Evolutionary conservation across 2,113 vertebrate species (phyloP), one percentile per base, ranked within the genome.

Genomic region (Nerophis lumbriciformis): DNA sequence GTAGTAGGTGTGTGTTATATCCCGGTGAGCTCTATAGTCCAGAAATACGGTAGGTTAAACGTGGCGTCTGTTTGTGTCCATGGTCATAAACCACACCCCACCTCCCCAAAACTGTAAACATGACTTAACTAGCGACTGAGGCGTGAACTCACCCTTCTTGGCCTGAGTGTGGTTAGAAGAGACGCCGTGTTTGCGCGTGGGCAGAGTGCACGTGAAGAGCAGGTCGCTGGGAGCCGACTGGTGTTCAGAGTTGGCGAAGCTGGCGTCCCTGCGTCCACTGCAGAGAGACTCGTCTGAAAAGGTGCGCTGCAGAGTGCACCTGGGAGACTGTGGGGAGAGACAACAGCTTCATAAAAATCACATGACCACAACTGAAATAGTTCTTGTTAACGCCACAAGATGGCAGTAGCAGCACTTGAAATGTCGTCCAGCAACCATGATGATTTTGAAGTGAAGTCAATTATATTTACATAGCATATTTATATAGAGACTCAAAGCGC

Each of bases 261-360:
- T 83, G 56, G 92, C 66, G 1, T 94, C 93, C 48, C 93, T 85
- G 38, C 93, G 90, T 4, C 94, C 94, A 0, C 94, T 92, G 85
- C 94, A 95, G 48, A 97, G 85, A 0, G 94, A 96, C 87, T 97
- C 95, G 0, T 97, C 95, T 0, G 95, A 96, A 59, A 97, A 90
- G 0, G 95, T 96, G 48, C 94, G 89, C 76, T 96, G 95, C 49
- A 97, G 73, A 2, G 87, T 86, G 62, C 93, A 93, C 61, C 93
- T 91, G 1, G 92, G 93, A 12, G 93, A 93, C 90, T 92, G 14
- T 63, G 61, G 72, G 4, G 16, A 65, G n/a, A 53, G 15, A 68
- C 44, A 11, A 39, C 37, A 12, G 1, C 1, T 3, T 14, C 35
- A 38, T 0, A 6, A 48, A 15, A 8, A 28, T 79, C 58, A 77